Base-by-base conservation (phyloP, 2,113 vertebrate species). In the Dipodomys merriami region DNA sequence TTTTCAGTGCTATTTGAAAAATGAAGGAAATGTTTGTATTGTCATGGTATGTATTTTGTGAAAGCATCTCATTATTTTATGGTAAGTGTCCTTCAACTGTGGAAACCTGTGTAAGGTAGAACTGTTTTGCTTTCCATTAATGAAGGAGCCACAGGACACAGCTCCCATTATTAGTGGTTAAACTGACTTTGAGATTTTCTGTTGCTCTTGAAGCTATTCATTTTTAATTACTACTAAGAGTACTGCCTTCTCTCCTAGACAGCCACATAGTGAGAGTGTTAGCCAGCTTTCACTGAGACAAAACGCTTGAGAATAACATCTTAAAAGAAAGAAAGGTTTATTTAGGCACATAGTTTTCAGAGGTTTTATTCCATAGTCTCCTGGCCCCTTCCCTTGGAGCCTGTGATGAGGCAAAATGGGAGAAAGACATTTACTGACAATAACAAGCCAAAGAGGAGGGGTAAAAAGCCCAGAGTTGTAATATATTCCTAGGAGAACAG, bases 1-100 rank as follows among this genome's bases (percentile, higher is more conserved):
- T 44, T 83, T 79, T 90, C 65, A 90, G 78, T 92, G 83, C 82
- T 79, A 83, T 93, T 91, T 94, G 67, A 95, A 95, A 93, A 93
- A 86, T 92, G 79, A 91, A 57, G 25, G 9, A 74, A 95, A 91
- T 95, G 60, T 93, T 97, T 96, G n/a, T 71, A 69, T 88, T 86
- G 49, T 83, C 49, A 79, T 83, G 84, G 19, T 65, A 53, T 83
- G 8, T 90, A 88, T 87, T 86, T 93, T 79, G 76, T 46, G 72
- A 94, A 95, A 94, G 44, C 18, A 85, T 91, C 39, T 94, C 80
- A 81, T 82, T 95, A 77, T 82, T 95, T 95, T 64, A 78, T 91
- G 35, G 23, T 74, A 89, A 87, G 44, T 95, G 84, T 85, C 69
- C 84, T 96, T 92, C 90, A 94, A 29, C 29, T 86, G 67, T 90